Percentiles rank a stretch among this genome's conserved stretches.
These are phyloP conservation scores for Catharus bicknelli DNA, from an alignment of 2,113 vertebrate species.

Conservation along the genomic window DNA sequence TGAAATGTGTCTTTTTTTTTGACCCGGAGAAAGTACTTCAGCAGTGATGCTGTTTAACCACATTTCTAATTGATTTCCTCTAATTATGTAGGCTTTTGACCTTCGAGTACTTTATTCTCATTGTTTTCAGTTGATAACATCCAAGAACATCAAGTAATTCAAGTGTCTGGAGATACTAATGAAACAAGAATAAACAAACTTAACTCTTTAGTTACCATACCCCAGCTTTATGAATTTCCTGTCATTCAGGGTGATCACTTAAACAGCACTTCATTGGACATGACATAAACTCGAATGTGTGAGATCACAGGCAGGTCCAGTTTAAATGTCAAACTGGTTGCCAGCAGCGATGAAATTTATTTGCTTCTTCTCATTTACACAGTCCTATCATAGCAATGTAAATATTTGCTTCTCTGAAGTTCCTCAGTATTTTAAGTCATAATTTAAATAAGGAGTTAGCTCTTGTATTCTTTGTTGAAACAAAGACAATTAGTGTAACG, in stretches of 20 bases:
- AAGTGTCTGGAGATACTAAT: conserved; percentile 53
- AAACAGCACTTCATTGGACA: conserved; percentile 17
- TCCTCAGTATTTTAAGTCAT: background rate
- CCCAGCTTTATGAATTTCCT: conserved; percentile 66
- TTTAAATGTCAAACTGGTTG: background rate
- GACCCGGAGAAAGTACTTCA: conserved; percentile 7
- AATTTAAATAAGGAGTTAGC: background rate
- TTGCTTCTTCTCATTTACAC: background rate
- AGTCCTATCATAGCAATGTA: background rate
- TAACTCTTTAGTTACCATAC: conserved; percentile 53
- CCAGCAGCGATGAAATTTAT: background rate
- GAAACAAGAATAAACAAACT: conserved; percentile 58
- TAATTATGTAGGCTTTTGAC: conserved; percentile 72
- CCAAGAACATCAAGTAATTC: conserved; percentile 64
- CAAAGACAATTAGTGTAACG: background rate
- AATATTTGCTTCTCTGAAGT: conserved; percentile 32
- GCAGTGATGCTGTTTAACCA: conserved; percentile 37
- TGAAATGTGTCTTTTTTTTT: background rate
- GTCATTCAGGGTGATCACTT: conserved; percentile 52
- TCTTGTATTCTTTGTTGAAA: background rate
- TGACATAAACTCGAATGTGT: background rate
- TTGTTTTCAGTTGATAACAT: conserved; percentile 74
- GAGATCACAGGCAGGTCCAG: background rate
- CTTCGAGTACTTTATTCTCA: conserved; percentile 66
- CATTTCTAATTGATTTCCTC: conserved; percentile 76